These are phyloP conservation scores for Euplexia lucipara DNA, from an alignment of 2,888 invertebrate genomes.

Conservation along the genomic window DNA sequence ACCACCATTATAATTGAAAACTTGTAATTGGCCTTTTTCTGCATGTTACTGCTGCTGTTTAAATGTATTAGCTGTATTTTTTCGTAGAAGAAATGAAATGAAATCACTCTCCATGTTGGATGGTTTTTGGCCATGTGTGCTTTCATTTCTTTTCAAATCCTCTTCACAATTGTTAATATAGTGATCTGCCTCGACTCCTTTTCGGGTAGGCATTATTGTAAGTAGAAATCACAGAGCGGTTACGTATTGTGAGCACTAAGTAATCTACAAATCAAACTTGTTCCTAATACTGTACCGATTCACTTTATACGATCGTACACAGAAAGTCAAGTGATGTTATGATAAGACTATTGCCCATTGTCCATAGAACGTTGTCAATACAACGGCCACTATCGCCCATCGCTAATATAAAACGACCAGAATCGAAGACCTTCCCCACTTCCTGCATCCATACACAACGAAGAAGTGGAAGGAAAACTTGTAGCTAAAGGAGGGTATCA, in stretches of 20 bases:
- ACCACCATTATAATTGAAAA: too few relatives aligned
- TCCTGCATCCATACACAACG: constrained; percentile 28
- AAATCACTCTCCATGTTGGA: too few relatives aligned
- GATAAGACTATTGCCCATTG: constrained; percentile 81
- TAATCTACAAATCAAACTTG: constrained; percentile 40
- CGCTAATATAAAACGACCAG: constrained; percentile 77
- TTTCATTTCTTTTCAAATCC: too few relatives aligned
- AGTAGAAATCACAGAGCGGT: neutral
- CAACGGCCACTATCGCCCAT: constrained; percentile 76
- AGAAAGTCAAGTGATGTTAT: constrained; percentile 69
- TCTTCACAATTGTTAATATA: too few relatives aligned
- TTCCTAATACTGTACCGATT: constrained; percentile 42
- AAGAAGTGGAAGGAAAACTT: constrained; percentile 13
- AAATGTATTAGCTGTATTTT: too few relatives aligned
- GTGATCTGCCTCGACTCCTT: too few relatives aligned
- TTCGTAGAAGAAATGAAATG: too few relatives aligned
- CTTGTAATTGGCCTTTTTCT: too few relatives aligned
- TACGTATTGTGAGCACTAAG: neutral
- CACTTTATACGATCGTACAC: constrained; percentile 47
- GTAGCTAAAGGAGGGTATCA: constrained; percentile 46
- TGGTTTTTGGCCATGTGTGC: too few relatives aligned
- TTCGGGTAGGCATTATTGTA: too few relatives aligned
- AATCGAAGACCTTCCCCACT: constrained; percentile 57
- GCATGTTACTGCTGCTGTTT: too few relatives aligned
- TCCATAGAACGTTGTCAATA: constrained; percentile 78